Percentiles rank a stretch among this genome's conserved stretches.
phyloP scores from a whole-genome alignment of 1,140 invertebrate genomes.

The Yoshiicerus persimilis region DNA sequence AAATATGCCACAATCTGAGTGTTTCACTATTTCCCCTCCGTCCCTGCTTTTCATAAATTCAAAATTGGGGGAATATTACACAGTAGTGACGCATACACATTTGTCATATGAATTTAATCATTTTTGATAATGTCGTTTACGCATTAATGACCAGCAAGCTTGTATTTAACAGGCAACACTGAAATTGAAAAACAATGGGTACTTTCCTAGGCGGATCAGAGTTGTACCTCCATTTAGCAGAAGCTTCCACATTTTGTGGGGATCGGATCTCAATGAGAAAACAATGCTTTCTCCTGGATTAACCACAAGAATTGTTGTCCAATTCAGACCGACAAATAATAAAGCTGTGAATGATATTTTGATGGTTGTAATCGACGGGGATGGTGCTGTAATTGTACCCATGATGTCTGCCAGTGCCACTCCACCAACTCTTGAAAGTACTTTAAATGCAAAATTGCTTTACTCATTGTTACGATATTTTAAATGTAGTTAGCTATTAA shows the following conservation, averaged over 20 bases:
- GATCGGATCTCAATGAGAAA: conserved; percentile 29
- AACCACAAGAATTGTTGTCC: not conserved
- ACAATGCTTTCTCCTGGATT: conserved; percentile 34
- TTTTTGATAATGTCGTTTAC: not conserved
- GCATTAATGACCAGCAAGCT: not conserved
- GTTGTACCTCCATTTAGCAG: conserved; percentile 32
- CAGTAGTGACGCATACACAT: not conserved
- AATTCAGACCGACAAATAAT: not conserved
- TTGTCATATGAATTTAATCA: not conserved
- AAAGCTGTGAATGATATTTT: conserved; percentile 29
- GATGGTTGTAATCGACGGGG: conserved; percentile 34
- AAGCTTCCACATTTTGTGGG: conserved; percentile 28
- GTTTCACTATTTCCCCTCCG: not conserved
- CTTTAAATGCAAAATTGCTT: not conserved
- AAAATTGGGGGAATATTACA: conserved; percentile 7
- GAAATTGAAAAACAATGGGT: conserved; percentile 32
- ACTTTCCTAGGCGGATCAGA: conserved; percentile 20
- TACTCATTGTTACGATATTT: too few relatives aligned
- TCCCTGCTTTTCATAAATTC: conserved; percentile 26
- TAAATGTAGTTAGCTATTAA: not conserved
- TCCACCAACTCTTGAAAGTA: conserved; percentile 39
- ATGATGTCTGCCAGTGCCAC: not conserved
- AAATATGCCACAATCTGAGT: not conserved
- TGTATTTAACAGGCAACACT: not conserved
- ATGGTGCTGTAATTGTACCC: conserved; percentile 41